A percentile compares a stretch with the other conserved stretches of the same genome.
Conservation (phyloP, 2,797 vertebrate genomes). For the Amblyraja radiata region DNA sequence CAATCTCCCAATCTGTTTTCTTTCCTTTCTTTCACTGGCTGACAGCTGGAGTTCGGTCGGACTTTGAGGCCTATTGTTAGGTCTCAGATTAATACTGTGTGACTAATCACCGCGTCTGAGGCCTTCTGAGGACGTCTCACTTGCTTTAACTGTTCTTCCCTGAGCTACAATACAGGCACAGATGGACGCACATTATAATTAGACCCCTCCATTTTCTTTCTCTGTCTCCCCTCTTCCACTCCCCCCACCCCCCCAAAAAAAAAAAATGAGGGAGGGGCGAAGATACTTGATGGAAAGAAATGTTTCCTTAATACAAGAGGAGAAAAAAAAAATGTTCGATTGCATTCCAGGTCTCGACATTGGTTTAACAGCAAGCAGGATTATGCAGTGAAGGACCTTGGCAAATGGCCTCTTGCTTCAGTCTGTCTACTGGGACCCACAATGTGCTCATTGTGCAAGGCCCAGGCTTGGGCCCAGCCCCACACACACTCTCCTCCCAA, state of each 20-base stretch:
- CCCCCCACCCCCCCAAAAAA: not conserved
- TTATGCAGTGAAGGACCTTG: slow-evolving; percentile 21
- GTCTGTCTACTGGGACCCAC: not conserved
- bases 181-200: slow-evolving; percentile 27
- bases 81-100: slow-evolving; percentile 32
- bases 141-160: not conserved
- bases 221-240: not conserved
- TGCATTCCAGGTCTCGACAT: not conserved
- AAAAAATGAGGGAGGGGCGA: not conserved
- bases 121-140: slow-evolving; percentile 2
- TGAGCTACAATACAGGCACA: not conserved
- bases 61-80: slow-evolving; percentile 25
- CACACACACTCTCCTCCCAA: not conserved
- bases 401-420: not conserved
- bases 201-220: not conserved
- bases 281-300: not conserved
- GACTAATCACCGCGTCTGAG: slow-evolving; percentile 22
- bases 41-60: slow-evolving; percentile 21
- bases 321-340: not conserved
- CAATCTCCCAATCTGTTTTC: slow-evolving; percentile 18
- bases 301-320: not conserved
- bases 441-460: slow-evolving; percentile 2
- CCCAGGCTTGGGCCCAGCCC: not conserved
- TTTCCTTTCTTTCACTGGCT: slow-evolving; percentile 22
- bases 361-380: not conserved